phyloP scores from a whole-genome alignment of 2,797 vertebrate species.

The Microhierax caerulescens region DNA sequence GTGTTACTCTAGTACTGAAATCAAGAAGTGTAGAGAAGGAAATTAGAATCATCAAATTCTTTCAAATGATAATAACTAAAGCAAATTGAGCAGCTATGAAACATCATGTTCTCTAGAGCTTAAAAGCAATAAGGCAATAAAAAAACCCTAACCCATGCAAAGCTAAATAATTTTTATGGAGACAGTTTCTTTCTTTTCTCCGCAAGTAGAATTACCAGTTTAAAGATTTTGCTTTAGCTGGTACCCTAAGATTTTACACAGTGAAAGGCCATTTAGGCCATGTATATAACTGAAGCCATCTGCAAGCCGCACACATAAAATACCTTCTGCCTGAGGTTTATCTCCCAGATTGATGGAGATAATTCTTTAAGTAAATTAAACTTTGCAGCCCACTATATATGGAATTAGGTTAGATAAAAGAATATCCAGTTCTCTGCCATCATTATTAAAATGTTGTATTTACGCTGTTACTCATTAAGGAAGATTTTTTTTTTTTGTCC shows the following conservation, averaged over 20 bases:
- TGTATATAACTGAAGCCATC: background rate
- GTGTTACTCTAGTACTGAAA: conserved; percentile 35
- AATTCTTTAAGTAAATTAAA: background rate
- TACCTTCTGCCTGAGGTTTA: background rate
- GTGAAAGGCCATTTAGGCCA: background rate
- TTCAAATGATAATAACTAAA: conserved; percentile 48
- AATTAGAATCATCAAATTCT: conserved; percentile 43
- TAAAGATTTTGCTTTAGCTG: background rate
- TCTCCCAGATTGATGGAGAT: background rate
- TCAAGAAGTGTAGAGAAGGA: background rate
- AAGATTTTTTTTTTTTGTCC: background rate
- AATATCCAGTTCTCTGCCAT: background rate
- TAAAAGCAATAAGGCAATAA: conserved; percentile 14
- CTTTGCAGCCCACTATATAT: background rate
- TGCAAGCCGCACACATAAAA: background rate
- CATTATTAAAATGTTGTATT: background rate
- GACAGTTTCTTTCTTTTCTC: background rate
- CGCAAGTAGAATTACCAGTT: background rate
- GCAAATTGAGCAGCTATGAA: conserved; percentile 34
- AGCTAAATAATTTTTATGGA: background rate
- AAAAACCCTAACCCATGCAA: background rate
- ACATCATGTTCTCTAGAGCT: conserved; percentile 9
- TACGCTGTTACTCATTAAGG: background rate
- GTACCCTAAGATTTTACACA: background rate
- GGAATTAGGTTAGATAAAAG: background rate